Evolutionary conservation across 2,888 invertebrate species (phyloP).

Genomic region (Euproctis similis): DNA sequence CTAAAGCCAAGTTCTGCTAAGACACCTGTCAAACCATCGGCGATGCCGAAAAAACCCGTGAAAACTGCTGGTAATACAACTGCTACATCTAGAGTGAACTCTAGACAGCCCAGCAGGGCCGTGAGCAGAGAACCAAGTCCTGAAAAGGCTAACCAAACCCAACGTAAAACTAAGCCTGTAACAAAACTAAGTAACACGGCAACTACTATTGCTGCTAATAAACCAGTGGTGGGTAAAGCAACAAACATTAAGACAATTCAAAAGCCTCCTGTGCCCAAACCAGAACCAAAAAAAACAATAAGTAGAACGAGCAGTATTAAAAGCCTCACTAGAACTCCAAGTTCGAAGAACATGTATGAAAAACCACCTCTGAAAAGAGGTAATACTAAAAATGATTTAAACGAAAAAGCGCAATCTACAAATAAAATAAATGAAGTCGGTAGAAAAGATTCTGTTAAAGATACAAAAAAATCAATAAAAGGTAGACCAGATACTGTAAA

Average conservation of each 20-base stretch:
- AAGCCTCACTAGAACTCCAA: constrained; percentile 55
- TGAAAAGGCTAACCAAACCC: constrained; percentile 32
- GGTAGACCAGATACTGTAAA: constrained; percentile 19
- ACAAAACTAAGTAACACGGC: constrained; percentile 13
- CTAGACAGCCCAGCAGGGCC: constrained; percentile 59
- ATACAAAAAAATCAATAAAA: constrained; percentile 7
- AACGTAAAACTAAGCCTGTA: constrained; percentile 35
- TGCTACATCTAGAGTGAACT: constrained; percentile 58
- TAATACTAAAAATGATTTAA: constrained; percentile 48
- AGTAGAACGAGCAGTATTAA: constrained; percentile 61
- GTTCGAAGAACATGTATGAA: constrained; percentile 54
- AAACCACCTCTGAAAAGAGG: constrained; percentile 54
- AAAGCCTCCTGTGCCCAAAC: constrained; percentile 44
- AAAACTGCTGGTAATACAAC: constrained; percentile 55
- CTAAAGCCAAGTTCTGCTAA: constrained; percentile 49
- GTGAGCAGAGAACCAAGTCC: constrained; percentile 61
- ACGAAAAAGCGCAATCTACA: constrained; percentile 44
- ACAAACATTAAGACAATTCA: constrained; percentile 44
- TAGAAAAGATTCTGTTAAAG: constrained; percentile 32
- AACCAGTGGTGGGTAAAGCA: constrained; percentile 39
- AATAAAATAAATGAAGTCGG: constrained; percentile 49
- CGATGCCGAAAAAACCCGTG: constrained; percentile 39
- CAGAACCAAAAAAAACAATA: constrained; percentile 53
- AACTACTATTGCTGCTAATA: constrained; percentile 12
- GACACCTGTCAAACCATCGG: constrained; percentile 42